Evolutionary conservation across 2,888 invertebrate genomes (phyloP), one percentile per base, ranked within the genome.

Genomic region (Orchestes rusci): DNA sequence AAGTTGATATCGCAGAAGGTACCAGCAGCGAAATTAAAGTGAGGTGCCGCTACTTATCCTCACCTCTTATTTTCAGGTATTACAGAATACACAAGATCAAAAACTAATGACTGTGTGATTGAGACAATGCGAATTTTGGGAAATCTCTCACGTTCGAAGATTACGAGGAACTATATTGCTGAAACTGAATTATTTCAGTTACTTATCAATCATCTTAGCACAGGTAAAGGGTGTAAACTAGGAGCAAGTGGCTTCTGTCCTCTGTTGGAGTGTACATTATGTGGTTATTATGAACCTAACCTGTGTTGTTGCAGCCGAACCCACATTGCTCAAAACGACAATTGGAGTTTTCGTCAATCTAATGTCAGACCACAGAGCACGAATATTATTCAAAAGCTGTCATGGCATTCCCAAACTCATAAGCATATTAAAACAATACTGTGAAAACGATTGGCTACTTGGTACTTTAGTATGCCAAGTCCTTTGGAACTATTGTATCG

Each of bases 281-380:
- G n/a, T n/a, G n/a, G n/a, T n/a, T n/a, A n/a, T n/a, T n/a, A n/a
- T n/a, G n/a, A n/a, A n/a, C n/a, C n/a, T n/a, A n/a, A n/a, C n/a
- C n/a, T n/a, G n/a, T n/a, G n/a, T n/a, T n/a, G n/a, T 44, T 59
- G 60, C 70, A 70, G 79, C 76, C 45, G 80, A 82, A 43, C 69
- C 75, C 35, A 80, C 81, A 54, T 72, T 88, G 12, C 76, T 87
- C 1, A 82, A 82, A 61, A 82, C 87, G 4, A 80, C 85, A 2
- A 82, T 84, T 43, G 90, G 90, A 2, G 85, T 90, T 28, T 73
- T 90, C 37, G 87, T 90, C 15, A 90, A 90, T 71, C 75, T 90
- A 57, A 78, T 78, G 62, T 74, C 78, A 8, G 78, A 74, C 52
- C 70, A 70, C 53, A 37, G 74, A 53, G 74, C 74, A 45, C 67